Conservation (phyloP, 2,888 invertebrate genomes). For the Lepetodrilus schrolli region DNA sequence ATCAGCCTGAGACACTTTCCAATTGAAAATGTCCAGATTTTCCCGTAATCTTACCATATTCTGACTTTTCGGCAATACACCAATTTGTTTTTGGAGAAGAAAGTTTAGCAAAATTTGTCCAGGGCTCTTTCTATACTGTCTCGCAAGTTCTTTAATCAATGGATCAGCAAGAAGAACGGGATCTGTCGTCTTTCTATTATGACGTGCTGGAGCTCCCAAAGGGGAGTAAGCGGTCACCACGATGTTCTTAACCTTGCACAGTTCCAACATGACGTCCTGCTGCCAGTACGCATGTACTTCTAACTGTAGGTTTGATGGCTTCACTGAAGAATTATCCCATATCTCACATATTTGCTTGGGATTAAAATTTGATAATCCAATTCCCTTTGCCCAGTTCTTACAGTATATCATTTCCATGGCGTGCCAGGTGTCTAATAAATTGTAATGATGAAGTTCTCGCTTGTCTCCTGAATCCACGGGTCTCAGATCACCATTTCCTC, state of each 20-base stretch:
- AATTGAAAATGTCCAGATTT: constrained; percentile 56
- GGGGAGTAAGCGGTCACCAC: constrained; percentile 57
- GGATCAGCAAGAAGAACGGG: constrained; percentile 45
- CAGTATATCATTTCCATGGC: constrained; percentile 52
- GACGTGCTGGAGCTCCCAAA: constrained; percentile 50
- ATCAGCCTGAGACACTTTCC: constrained; percentile 48
- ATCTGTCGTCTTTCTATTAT: constrained; percentile 31
- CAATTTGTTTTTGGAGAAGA: constrained; percentile 52
- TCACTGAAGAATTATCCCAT: constrained; percentile 43
- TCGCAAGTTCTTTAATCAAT: constrained; percentile 48
- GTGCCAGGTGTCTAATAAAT: constrained; percentile 56
- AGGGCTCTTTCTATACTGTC: constrained; percentile 49
- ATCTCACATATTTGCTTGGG: constrained; percentile 53
- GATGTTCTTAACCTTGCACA: constrained; percentile 50
- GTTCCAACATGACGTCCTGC: constrained; percentile 48
- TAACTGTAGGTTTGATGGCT: constrained; percentile 59
- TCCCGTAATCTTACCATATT: constrained; percentile 52
- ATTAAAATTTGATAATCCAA: constrained; percentile 66
- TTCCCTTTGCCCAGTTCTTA: constrained; percentile 45
- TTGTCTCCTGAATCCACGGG: constrained; percentile 41
- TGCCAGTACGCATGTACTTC: constrained; percentile 64
- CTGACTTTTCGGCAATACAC: constrained; percentile 59
- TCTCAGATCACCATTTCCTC: constrained; percentile 45
- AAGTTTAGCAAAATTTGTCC: constrained; percentile 62
- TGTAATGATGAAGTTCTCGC: constrained; percentile 44